A percentile compares a stretch with the other conserved stretches of the same genome.
phyloP scores from a whole-genome alignment of 2,797 vertebrate genomes.

The Coendou prehensilis region DNA sequence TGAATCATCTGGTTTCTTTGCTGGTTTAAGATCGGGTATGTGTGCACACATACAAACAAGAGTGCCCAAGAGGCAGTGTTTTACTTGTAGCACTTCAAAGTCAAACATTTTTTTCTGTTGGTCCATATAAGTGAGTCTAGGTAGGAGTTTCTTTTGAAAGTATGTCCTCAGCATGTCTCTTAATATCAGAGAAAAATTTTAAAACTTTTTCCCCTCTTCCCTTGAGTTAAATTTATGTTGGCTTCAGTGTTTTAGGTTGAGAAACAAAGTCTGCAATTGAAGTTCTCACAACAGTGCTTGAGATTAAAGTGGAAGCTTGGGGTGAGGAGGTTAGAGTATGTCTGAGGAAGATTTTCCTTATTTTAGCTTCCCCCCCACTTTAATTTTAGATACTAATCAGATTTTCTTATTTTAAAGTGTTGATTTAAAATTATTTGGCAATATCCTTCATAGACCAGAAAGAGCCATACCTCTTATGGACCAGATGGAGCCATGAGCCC shows the following conservation, averaged over 20 bases:
- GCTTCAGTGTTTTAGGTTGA: slow-evolving; percentile 64
- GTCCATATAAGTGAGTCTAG: slow-evolving; percentile 29
- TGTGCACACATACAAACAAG: background rate
- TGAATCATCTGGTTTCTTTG: background rate
- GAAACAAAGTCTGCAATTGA: slow-evolving; percentile 67
- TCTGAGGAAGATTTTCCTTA: slow-evolving; percentile 44
- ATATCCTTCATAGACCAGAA: background rate
- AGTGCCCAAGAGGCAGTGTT: background rate
- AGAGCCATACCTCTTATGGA: background rate
- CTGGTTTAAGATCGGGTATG: background rate
- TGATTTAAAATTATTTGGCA: slow-evolving; percentile 54
- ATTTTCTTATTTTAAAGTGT: slow-evolving; percentile 36
- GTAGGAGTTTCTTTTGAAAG: slow-evolving; percentile 60
- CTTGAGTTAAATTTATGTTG: slow-evolving; percentile 70
- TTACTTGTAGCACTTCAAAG: slow-evolving; percentile 4
- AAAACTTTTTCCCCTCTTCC: background rate
- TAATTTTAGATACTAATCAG: slow-evolving; percentile 45
- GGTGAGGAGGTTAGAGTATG: slow-evolving; percentile 31
- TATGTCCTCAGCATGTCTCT: slow-evolving; percentile 45
- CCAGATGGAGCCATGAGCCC: background rate
- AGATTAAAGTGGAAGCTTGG: slow-evolving; percentile 75
- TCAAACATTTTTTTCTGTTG: slow-evolving; percentile 4
- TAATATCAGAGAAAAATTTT: slow-evolving; percentile 67
- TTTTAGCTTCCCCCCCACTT: background rate
- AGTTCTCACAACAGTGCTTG: slow-evolving; percentile 71